Evolutionary conservation across 2,113 vertebrate species (phyloP), one percentile per base, ranked within the genome.

Genomic region (Ophiodon elongatus): DNA sequence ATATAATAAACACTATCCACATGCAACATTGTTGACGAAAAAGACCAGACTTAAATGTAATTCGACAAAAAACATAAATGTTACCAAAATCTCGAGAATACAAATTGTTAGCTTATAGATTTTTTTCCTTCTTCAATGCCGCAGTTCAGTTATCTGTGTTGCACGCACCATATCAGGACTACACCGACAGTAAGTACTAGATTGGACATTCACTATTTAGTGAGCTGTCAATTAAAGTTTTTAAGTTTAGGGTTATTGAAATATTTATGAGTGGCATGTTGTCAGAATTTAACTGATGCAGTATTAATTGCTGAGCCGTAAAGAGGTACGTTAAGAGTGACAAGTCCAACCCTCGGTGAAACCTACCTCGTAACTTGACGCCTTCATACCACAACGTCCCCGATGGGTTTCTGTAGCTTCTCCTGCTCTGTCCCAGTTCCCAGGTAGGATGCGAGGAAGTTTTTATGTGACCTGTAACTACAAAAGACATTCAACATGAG

Each of bases 381-480:
- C 29, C 6, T 17, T 94, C 89, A 95, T 63, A 94, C 94, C 9
- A 87, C 75, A 21, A 93, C 64, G 2, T 92, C 83, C 23, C 81
- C 35, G 0, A 21, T 7, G 4, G 84, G 77, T 69, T 93, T 94
- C 84, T 95, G 92, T 7, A 95, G 91, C 66, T 94, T 94, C 83
- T 95, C 92, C 69, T 93, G 92, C 84, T 95, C 95, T 6, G 88
- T 59, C 45, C 77, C 65, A 2, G 87, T 88, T 67, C 93, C 94
- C 60, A 95, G 90, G 76, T 94, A 95, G 27, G 93, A 93, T 0
- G 93, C 95, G 82, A 95, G 11, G 65, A 95, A 91, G 86, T 90
- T 92, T 76, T 91, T 95, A 66, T 95, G 94, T 23, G 93, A 93
- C 81, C 94, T 94, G 88, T 95, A 95, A 90, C 94, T 95, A 59